Evolutionary conservation across 1,140 invertebrate species (phyloP), one percentile per base, ranked within the genome.

Genomic region (Cepaea nemoralis): DNA sequence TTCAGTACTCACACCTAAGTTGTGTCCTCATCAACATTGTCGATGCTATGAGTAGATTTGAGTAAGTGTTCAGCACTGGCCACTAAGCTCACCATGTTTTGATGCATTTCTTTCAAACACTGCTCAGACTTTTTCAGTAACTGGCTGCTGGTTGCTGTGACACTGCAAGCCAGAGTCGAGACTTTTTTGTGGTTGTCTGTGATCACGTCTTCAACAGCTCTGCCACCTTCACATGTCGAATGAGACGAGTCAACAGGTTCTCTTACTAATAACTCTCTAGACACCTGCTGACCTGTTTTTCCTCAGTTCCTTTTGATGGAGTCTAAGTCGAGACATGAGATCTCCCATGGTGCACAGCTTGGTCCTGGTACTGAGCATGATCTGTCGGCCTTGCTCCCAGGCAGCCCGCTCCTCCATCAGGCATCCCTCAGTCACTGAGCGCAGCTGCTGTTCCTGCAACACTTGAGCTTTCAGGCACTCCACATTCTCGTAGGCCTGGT

Each of bases 391-490:
- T 31, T 86, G 83, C 48, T 90, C 86, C 86, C 90, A 89, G 22
- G 82, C 80, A 0, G 80, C 85, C 39, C 88, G 55, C 55, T 90
- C 86, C 71, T 91, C 89, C 82, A 89, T 90, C 50, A 91, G 82
- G 80, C 89, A 90, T 6, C 85, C 82, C 81, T 91, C 90, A 24
- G 90, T 89, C 39, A 91, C 89, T 37, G 86, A 90, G 1, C 90
- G 85, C 22, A 91, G 85, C 70, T 90, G 88, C 73, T 88, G 84
- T 80, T 91, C 90, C 76, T 91, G 89, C 69, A 86, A 82, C 0
- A 91, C 85, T 80, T 91, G 88, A 24, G 87, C 89, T 70, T 89
- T 88, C 55, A 90, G 75, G 14, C 82, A 82, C 66, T 89, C 87
- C n/a, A 86, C 83, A 63, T 87, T 86, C 40, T 87, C 89, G 80